phyloP scores from a whole-genome alignment of 2,888 invertebrate genomes.

The Tetheella fluctuosa region DNA sequence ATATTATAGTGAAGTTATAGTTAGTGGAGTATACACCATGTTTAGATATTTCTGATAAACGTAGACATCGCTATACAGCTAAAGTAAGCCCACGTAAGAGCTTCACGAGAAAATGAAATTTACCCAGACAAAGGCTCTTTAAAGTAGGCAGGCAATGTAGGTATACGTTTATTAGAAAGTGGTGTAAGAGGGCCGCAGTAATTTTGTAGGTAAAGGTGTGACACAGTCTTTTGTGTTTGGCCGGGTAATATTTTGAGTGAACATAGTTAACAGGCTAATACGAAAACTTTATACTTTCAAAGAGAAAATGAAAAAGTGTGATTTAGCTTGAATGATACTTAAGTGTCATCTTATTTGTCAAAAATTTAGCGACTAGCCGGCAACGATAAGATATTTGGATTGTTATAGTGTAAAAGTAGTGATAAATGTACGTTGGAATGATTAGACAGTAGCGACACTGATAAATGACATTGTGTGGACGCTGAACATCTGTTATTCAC shows the following conservation, averaged over 20 bases:
- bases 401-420: constrained; percentile 44
- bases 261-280: neutral
- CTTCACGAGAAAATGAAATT: constrained; percentile 23
- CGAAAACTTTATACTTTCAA: neutral
- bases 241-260: constrained; percentile 15
- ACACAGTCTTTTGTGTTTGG: constrained; percentile 24
- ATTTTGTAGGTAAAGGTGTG: constrained; percentile 26
- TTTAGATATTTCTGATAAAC: neutral
- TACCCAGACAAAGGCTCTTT: constrained; percentile 17
- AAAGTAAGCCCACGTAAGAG: constrained; percentile 10
- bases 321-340: constrained; percentile 17
- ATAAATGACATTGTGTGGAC: constrained; percentile 61
- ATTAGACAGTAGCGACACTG: constrained; percentile 70
- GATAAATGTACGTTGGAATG: constrained; percentile 66
- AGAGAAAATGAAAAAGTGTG: neutral
- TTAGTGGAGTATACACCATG: too few relatives aligned
- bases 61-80: neutral
- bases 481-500: constrained; percentile 68
- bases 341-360: constrained; percentile 26
- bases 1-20: neutral
- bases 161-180: constrained; percentile 28
- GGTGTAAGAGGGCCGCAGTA: constrained; percentile 21
- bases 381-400: constrained; percentile 32
- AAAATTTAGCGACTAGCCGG: constrained; percentile 21
- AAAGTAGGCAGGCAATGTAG: constrained; percentile 20